phyloP scores from a whole-genome alignment of 2,797 vertebrate species.

The Dicrostonyx torquatus region DNA sequence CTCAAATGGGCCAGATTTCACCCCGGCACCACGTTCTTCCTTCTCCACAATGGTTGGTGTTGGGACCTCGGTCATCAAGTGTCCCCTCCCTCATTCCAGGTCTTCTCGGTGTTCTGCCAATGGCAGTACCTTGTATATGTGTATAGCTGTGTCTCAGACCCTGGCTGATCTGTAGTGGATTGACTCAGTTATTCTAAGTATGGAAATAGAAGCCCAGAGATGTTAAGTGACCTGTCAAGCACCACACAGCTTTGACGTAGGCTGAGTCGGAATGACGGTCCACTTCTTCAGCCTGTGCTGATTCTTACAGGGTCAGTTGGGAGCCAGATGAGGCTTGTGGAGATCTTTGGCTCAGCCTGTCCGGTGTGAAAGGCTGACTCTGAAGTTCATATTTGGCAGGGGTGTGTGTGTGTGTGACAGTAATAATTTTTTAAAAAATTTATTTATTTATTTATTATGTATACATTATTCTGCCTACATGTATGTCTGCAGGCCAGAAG shows the following conservation, averaged over 20 bases:
- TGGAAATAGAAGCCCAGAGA: background rate
- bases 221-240: background rate
- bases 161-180: background rate
- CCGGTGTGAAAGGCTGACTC: background rate
- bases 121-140: background rate
- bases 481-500: too few species aligned
- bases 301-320: background rate
- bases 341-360: background rate
- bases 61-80: background rate
- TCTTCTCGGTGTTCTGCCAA: accelerated
- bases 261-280: background rate
- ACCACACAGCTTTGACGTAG: background rate
- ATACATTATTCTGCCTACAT: too few species aligned
- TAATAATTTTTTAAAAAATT: too few species aligned
- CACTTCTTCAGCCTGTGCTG: background rate
- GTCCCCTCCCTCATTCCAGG: accelerated
- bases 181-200: background rate
- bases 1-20: background rate
- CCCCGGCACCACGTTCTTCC: background rate
- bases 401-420: too few species aligned
- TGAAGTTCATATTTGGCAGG: background rate
- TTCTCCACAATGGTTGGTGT: background rate
- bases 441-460: too few species aligned
- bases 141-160: too few species aligned
- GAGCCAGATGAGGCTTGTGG: background rate